Conservation (phyloP, 2,888 invertebrate genomes). For the Rugalucina vietnamica region DNA sequence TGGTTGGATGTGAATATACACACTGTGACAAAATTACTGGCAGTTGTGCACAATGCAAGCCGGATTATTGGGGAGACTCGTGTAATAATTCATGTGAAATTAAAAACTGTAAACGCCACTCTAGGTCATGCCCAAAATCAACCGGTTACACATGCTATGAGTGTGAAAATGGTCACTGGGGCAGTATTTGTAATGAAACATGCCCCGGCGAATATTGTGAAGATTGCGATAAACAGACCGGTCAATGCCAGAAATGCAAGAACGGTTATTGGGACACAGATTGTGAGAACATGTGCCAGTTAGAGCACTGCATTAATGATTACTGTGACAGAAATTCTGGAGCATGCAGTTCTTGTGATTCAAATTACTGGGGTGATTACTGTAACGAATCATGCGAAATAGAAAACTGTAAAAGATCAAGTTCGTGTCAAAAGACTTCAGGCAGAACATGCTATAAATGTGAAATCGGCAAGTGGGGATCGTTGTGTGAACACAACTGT, state of each 20-base stretch:
- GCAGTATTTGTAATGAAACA: background rate
- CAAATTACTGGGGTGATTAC: background rate
- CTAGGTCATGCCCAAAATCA: background rate
- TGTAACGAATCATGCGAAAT: background rate
- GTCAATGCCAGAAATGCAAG: background rate
- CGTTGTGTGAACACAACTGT: background rate
- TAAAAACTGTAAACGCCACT: background rate
- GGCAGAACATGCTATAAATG: background rate
- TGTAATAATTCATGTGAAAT: no score
- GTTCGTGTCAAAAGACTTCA: background rate
- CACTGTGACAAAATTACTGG: background rate
- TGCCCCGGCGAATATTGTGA: background rate
- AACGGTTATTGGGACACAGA: background rate
- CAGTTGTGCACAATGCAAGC: background rate
- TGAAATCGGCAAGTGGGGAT: background rate
- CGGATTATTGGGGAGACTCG: background rate
- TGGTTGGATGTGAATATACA: background rate
- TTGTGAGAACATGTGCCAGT: background rate
- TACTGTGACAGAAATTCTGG: background rate
- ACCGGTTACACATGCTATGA: background rate
- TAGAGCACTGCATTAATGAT: background rate
- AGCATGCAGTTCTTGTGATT: background rate
- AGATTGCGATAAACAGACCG: background rate
- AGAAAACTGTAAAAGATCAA: background rate
- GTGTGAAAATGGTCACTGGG: background rate